A percentile compares a stretch with the other conserved stretches of the same genome.
Conservation (phyloP, 2,113 vertebrate species). For the Gymnocephalus cernua region DNA sequence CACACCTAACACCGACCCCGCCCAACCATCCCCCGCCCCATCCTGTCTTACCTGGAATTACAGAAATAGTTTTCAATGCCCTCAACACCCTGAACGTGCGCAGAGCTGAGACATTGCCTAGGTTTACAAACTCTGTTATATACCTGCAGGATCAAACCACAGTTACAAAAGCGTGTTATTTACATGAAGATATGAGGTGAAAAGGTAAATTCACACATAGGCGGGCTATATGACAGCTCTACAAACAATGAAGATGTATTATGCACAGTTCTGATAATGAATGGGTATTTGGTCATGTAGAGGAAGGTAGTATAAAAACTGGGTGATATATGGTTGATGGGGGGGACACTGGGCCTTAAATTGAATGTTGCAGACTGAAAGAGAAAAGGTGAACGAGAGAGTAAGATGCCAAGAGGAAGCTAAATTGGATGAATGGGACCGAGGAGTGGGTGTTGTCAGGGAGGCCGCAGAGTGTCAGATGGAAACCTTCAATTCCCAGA, state of each 20-base stretch:
- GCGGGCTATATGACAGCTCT: slow-evolving; percentile 4
- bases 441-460: slow-evolving; percentile 33
- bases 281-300: neutral
- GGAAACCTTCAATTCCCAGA: slow-evolving; percentile 63
- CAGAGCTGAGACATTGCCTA: slow-evolving; percentile 99
- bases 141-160: slow-evolving; percentile 99
- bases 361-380: slow-evolving; percentile 45
- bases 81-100: slow-evolving; percentile 99
- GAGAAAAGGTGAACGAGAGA: slow-evolving; percentile 40
- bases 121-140: slow-evolving; percentile 99
- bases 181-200: slow-evolving; percentile 62
- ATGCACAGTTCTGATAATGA: slow-evolving; percentile 1
- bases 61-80: slow-evolving; percentile 99
- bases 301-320: slow-evolving; percentile 7
- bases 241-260: slow-evolving; percentile 21
- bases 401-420: slow-evolving; percentile 31
- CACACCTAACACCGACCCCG: slow-evolving; percentile 94
- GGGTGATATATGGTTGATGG: neutral
- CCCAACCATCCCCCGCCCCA: slow-evolving; percentile 75
- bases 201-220: slow-evolving; percentile 54
- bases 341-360: slow-evolving; percentile 35
- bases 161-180: slow-evolving; percentile 89
- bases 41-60: slow-evolving; percentile 99
- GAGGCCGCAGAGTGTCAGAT: slow-evolving; percentile 47
- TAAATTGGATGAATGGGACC: slow-evolving; percentile 36